A percentile compares a stretch with the other conserved stretches of the same genome.
Conservation (phyloP, 2,113 vertebrate species). For the Fregata magnificens region DNA sequence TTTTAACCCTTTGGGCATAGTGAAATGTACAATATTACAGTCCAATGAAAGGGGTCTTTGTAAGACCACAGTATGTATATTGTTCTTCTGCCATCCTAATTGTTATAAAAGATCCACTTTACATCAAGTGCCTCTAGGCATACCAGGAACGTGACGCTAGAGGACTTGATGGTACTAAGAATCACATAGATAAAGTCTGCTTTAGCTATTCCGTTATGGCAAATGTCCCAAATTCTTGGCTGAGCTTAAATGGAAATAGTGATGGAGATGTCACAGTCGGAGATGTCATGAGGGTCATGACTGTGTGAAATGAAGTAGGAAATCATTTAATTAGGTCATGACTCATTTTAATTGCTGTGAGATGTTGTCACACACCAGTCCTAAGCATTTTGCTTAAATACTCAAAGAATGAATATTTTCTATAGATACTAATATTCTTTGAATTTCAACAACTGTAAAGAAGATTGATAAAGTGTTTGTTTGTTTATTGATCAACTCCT, state of each 20-base stretch:
- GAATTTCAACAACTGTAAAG: background rate
- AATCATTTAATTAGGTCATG: background rate
- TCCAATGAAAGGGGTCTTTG: background rate
- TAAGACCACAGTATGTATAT: background rate
- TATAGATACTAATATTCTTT: background rate
- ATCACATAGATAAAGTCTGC: background rate
- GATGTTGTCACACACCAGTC: background rate
- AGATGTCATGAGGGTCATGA: background rate
- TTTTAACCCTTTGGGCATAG: background rate
- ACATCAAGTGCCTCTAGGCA: background rate
- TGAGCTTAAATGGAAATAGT: background rate
- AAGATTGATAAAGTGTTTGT: background rate
- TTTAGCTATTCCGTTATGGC: background rate
- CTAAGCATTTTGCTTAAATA: background rate
- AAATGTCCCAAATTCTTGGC: background rate
- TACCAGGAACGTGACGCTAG: background rate
- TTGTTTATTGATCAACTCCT: background rate
- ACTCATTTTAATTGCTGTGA: background rate
- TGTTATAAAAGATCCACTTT: background rate
- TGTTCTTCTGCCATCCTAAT: slow-evolving; percentile 1
- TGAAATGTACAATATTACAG: background rate
- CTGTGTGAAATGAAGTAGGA: background rate
- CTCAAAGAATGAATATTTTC: background rate
- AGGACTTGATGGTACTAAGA: background rate
- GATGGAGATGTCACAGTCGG: background rate